Percentiles rank a stretch among this genome's conserved stretches.
phyloP scores from a whole-genome alignment of 2,113 vertebrate species.

The Larimichthys crocea region DNA sequence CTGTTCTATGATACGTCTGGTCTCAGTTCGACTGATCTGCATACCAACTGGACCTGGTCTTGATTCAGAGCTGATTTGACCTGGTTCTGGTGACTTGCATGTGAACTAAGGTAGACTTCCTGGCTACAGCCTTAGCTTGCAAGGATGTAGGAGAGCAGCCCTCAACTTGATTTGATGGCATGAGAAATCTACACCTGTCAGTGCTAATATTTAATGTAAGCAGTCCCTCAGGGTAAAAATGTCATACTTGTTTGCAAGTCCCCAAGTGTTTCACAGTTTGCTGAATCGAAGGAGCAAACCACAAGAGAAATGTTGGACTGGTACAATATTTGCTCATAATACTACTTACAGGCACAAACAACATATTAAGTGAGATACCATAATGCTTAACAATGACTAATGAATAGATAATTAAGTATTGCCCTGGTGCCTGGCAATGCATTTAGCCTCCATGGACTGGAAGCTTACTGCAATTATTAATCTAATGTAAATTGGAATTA shows the following conservation, averaged over 20 bases:
- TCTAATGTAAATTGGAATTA: conserved; percentile 76
- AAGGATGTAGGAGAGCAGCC: conserved; percentile 20
- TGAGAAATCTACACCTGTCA: conserved; percentile 54
- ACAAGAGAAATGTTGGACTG: conserved; percentile 31
- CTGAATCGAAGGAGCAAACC: conserved; percentile 30
- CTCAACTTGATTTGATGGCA: conserved; percentile 47
- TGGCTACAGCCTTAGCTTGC: conserved; percentile 13
- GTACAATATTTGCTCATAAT: conserved; percentile 40
- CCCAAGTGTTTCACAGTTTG: conserved; percentile 44
- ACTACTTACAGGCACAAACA: conserved; percentile 35
- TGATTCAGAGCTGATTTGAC: not conserved
- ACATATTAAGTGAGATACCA: conserved; percentile 50
- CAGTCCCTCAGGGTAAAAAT: conserved; percentile 59
- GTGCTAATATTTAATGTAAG: conserved; percentile 65
- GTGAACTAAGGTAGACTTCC: conserved; percentile 4
- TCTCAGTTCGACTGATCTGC: not conserved
- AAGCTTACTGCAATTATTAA: conserved; percentile 76
- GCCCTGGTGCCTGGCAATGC: conserved; percentile 37
- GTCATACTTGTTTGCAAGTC: conserved; percentile 57
- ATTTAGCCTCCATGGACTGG: conserved; percentile 50
- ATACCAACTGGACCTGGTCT: not conserved
- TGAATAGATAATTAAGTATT: conserved; percentile 71
- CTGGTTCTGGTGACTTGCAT: conserved; percentile 1
- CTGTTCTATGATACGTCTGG: not conserved
- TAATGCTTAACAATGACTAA: conserved; percentile 67